Evolutionary conservation across 2,888 invertebrate species (phyloP), one percentile per base, ranked within the genome.

Genomic region (Selenia dentaria): DNA sequence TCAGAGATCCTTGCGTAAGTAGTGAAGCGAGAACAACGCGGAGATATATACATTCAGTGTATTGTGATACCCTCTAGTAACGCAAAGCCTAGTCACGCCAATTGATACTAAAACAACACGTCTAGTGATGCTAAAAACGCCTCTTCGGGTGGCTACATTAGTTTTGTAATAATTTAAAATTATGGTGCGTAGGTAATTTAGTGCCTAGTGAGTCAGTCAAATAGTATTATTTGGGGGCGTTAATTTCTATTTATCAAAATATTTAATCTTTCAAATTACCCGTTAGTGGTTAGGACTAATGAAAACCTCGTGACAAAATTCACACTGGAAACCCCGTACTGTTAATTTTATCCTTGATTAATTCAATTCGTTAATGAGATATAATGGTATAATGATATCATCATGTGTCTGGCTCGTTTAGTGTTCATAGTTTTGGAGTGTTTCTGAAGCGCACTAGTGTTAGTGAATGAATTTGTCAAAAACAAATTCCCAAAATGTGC

Each of bases 261-360:
- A 8, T 6, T 22, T 8, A 6, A 6, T 25, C n/a, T 2, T 31
- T 33, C 13, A 12, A n/a, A 13, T 3, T n/a, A 3, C 33, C 44
- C 18, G 39, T 34, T 28, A 14, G 12, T 22, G 22, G 24, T 18
- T n/a, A 34, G 18, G 6, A 13, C 50, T 75, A 79, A 80, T 78
- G 62, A 61, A 62, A 71, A 76, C 66, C 84, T 74, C 83, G 81
- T 85, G 84, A 85, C 79, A 70, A 59, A 67, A 67, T 67, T 67
- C 59, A 56, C 60, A 61, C 58, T 20, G 25, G 69, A 63, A 67
- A 57, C 62, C 53, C 50, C 44, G 57, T 62, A 61, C 65, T 59
- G 55, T 58, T 59, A 62, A 61, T 69, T 34, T 68, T 77, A 68
- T 68, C 59, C 70, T 73, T 74, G 67, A 70, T 80, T 82, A 77